Percentiles rank a stretch among this genome's conserved stretches.
Conservation (phyloP, 1,140 invertebrate genomes). For the Liolophura sinensis region DNA sequence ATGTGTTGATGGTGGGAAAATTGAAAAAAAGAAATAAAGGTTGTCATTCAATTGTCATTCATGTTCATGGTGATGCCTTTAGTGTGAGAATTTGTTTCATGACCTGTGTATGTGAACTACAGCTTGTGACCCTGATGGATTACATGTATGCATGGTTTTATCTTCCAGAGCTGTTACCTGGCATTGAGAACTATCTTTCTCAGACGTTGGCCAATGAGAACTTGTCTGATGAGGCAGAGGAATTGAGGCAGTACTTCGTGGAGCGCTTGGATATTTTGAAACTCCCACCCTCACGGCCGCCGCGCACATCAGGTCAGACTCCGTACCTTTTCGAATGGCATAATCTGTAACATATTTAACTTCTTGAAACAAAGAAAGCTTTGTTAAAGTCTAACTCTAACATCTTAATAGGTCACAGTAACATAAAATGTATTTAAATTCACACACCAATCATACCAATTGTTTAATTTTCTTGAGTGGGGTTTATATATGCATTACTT, state of each 20-base stretch:
- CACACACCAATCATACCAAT: too few relatives aligned
- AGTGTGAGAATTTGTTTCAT: too few relatives aligned
- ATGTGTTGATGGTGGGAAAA: too few relatives aligned
- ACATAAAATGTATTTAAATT: too few relatives aligned
- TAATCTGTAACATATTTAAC: background rate
- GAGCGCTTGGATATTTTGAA: constrained; percentile 43
- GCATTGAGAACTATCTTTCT: constrained; percentile 42
- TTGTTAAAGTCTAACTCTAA: background rate
- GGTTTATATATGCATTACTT: too few relatives aligned
- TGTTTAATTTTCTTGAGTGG: too few relatives aligned
- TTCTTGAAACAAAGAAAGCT: background rate
- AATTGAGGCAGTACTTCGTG: constrained; percentile 36
- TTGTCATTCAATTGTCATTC: too few relatives aligned
- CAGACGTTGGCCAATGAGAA: constrained; percentile 29
- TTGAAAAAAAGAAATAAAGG: too few relatives aligned
- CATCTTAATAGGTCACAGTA: background rate
- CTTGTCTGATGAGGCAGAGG: constrained; percentile 32
- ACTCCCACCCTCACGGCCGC: constrained; percentile 41
- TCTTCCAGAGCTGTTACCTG: constrained; percentile 41
- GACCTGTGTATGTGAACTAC: too few relatives aligned
- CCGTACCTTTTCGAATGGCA: background rate
- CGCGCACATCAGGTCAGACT: constrained; percentile 29
- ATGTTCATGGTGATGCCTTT: too few relatives aligned
- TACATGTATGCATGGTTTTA: constrained; percentile 5
- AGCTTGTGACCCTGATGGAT: background rate